Conservation (phyloP, 2,113 vertebrate genomes). For the Coryphaenoides rupestris region DNA sequence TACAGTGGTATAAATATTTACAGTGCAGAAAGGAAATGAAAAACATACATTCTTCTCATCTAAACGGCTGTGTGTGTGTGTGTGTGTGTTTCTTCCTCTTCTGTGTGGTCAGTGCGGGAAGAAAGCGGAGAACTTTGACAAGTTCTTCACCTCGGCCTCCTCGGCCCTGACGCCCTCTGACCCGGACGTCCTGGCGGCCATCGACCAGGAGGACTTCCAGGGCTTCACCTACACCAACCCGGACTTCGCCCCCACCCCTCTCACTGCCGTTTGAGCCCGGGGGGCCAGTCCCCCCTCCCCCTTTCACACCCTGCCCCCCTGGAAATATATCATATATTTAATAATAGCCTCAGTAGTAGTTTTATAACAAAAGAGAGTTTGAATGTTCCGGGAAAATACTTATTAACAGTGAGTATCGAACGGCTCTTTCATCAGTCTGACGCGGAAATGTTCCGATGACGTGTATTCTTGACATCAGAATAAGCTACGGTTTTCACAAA, state of each 20-base stretch:
- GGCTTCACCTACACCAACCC: slow-evolving; percentile 84
- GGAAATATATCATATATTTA: slow-evolving; percentile 1
- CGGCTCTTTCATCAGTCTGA: slow-evolving; percentile 38
- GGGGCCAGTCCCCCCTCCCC: background rate
- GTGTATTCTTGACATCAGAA: slow-evolving; percentile 22
- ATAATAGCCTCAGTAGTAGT: slow-evolving; percentile 7
- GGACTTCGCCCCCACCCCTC: slow-evolving; percentile 71
- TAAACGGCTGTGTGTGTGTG: no score
- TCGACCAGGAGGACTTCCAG: slow-evolving; percentile 85
- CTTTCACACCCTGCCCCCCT: background rate
- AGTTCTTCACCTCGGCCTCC: slow-evolving; percentile 85
- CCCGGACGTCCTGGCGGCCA: slow-evolving; percentile 82
- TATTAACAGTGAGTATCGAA: slow-evolving; percentile 23
- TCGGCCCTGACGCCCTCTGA: slow-evolving; percentile 85
- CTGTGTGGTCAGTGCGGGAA: slow-evolving; percentile 80
- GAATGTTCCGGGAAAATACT: slow-evolving; percentile 22
- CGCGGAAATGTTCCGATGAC: slow-evolving; percentile 26
- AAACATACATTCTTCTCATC: no score
- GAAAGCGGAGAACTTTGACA: slow-evolving; percentile 89
- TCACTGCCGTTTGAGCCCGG: slow-evolving; percentile 69
- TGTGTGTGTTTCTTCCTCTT: no score
- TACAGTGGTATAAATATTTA: no score
- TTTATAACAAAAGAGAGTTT: slow-evolving; percentile 40
- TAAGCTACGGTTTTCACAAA: slow-evolving; percentile 21
- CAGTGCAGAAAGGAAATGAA: no score